Evolutionary conservation across 1,140 invertebrate species (phyloP).

Genomic region (Orius insidiosus): DNA sequence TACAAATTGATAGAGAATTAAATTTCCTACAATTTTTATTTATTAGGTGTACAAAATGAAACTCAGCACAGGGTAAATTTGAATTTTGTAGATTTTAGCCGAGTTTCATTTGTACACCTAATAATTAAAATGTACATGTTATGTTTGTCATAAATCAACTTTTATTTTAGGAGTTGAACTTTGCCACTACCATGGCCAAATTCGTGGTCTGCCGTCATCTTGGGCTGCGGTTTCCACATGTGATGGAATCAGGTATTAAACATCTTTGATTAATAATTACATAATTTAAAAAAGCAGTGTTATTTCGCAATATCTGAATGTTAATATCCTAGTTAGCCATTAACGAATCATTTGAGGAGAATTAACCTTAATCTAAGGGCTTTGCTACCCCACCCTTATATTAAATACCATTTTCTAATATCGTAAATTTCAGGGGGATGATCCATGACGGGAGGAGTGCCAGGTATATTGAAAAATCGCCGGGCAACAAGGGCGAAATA

Average conservation of each 20-base stretch:
- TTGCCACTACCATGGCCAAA: constrained; percentile 68
- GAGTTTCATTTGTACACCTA: no score
- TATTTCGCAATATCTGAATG: neutral
- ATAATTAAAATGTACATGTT: no score
- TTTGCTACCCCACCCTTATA: neutral
- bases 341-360: neutral
- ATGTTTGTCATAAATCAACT: constrained; percentile 2
- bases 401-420: neutral
- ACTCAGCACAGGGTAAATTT: no score
- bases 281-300: neutral
- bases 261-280: neutral
- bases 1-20: no score
- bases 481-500: constrained; percentile 14
- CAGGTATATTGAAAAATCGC: constrained; percentile 50
- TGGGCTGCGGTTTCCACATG: constrained; percentile 80
- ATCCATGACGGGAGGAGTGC: constrained; percentile 60
- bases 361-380: neutral
- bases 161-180: constrained; percentile 39
- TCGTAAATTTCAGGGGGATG: constrained; percentile 42
- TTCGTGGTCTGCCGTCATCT: constrained; percentile 49
- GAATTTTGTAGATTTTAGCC: no score
- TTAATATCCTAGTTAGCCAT: neutral
- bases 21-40: no score
- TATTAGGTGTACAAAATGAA: no score
- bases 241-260: constrained; percentile 40